Evolutionary conservation across 2,888 invertebrate genomes (phyloP).

Genomic region (Eustalomyia histrio): DNA sequence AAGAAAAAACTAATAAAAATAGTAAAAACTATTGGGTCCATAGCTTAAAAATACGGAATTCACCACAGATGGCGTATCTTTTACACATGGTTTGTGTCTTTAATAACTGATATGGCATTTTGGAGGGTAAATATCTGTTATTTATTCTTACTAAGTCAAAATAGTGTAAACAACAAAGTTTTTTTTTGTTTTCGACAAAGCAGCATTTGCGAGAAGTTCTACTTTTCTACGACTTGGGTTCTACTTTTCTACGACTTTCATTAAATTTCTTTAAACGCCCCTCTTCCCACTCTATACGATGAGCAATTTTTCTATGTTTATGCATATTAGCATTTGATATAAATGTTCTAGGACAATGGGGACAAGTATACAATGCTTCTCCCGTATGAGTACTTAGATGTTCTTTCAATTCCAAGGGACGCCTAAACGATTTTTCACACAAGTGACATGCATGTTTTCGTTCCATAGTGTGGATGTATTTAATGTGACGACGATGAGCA

Average conservation of each 20-base stretch:
- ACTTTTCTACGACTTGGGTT: too few species aligned
- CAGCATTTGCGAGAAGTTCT: too few species aligned
- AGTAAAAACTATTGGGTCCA: too few species aligned
- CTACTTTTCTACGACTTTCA: background rate
- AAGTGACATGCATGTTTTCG: conserved; percentile 75
- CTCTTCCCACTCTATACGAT: conserved; percentile 76
- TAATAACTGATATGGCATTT: too few species aligned
- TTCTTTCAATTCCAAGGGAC: conserved; percentile 64
- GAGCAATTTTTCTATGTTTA: conserved; percentile 75
- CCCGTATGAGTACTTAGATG: conserved; percentile 59
- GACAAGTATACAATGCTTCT: conserved; percentile 56
- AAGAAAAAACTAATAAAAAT: too few species aligned
- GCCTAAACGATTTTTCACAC: conserved; percentile 76
- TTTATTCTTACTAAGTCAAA: too few species aligned
- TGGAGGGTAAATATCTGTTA: too few species aligned
- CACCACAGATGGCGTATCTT: too few species aligned
- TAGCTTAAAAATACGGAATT: too few species aligned
- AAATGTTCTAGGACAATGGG: conserved; percentile 57
- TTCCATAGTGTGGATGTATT: conserved; percentile 73
- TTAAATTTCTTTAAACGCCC: conserved; percentile 14
- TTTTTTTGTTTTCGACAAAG: too few species aligned
- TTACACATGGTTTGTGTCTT: too few species aligned
- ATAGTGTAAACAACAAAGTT: too few species aligned
- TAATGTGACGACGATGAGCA: conserved; percentile 73
- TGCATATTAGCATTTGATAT: conserved; percentile 55